Conservation (phyloP, 2,888 invertebrate genomes). For the Dolomedes plantarius region DNA sequence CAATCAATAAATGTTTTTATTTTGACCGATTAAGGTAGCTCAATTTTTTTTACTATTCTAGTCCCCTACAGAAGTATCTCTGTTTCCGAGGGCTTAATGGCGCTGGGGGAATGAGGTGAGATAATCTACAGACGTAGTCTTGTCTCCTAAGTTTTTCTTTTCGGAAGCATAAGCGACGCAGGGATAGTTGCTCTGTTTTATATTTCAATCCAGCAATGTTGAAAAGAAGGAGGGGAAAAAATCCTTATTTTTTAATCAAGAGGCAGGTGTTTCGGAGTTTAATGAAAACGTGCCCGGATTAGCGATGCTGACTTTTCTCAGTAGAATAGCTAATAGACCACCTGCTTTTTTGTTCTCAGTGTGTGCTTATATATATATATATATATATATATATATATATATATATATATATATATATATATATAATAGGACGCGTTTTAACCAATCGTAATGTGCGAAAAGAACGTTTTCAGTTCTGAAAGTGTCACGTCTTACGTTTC, state of each 20-base stretch:
- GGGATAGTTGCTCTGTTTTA: constrained; percentile 12
- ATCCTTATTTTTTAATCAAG: constrained; percentile 16
- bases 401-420: too few relatives aligned
- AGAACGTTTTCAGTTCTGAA: too few relatives aligned
- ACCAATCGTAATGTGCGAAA: too few relatives aligned
- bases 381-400: too few relatives aligned
- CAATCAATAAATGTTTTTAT: constrained; percentile 68
- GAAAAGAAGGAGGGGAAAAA: too few relatives aligned
- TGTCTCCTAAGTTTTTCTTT: not conserved
- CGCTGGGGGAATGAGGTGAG: not conserved
- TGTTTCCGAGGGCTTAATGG: constrained; percentile 20
- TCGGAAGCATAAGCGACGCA: not conserved
- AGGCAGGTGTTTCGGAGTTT: constrained; percentile 22
- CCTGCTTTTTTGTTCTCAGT: too few relatives aligned
- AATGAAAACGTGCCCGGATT: constrained; percentile 20
- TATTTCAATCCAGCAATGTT: constrained; percentile 25
- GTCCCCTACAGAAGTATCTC: constrained; percentile 1
- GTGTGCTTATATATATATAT: too few relatives aligned
- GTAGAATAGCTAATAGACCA: too few relatives aligned
- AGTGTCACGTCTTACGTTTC: too few relatives aligned
- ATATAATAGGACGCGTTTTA: too few relatives aligned
- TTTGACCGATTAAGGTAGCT: constrained; percentile 57
- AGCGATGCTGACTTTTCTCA: not conserved
- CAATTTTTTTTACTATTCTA: constrained; percentile 15
- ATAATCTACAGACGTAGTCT: constrained; percentile 37